Evolutionary conservation across 2,113 vertebrate species (phyloP), one percentile per base, ranked within the genome.

Genomic region (Nothoprocta perdicaria): DNA sequence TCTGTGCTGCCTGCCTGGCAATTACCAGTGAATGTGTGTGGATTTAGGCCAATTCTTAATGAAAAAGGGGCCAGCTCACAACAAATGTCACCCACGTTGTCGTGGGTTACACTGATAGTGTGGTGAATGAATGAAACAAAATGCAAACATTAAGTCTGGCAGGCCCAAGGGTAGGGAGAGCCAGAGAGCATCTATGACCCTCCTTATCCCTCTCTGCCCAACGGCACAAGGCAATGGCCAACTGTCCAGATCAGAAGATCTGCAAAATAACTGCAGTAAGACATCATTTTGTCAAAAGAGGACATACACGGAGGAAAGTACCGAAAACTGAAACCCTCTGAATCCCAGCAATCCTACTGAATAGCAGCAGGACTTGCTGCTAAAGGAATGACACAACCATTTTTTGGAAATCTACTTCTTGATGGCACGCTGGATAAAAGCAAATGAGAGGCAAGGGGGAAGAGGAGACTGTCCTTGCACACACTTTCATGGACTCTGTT

Each of bases 41-140:
- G 95, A 96, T 85, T 96, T 88, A 78, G 85, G 89, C 89, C 94
- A 95, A 94, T 80, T 89, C 94, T 92, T 96, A 96, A 89, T 94
- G 94, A 92, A 96, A 94, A 83, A 85, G 61, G 58, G 91, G 66
- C 89, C 92, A 89, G 76, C 92, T 94, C 69, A 81, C 92, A 92
- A 89, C 75, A 91, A 94, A 91, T 85, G 86, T 93, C 87, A 86
- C 84, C 58, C 40, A 0, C 68, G 89, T 94, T 94, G 94, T 94
- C 80, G 90, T 94, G 83, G 66, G 90, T 89, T 89, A 67, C 0
- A 2, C 87, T 94, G 85, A 61, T 71, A 83, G 77, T 10, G 5
- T 35, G 55, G 63, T 50, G 63, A 95, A 91, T 93, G 84, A 87
- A 91, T 85, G 68, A 84, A 87, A 92, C 63, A 65, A 89, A 80